A percentile compares a stretch with the other conserved stretches of the same genome.
Conservation (phyloP, 2,797 vertebrate genomes). For the Rhincodon typus region DNA sequence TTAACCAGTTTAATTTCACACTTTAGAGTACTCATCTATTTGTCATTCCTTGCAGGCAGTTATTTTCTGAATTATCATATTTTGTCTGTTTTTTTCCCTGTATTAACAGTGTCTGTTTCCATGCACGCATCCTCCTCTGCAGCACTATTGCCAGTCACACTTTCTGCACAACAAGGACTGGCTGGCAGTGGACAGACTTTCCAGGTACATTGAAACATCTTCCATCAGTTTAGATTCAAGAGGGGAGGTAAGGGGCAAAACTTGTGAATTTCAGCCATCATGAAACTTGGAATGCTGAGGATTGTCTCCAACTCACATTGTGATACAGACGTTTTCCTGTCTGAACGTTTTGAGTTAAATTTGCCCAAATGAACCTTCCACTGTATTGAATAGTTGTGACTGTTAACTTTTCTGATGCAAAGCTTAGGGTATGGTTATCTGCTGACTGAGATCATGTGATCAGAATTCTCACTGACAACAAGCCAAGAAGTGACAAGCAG, state of each 20-base stretch:
- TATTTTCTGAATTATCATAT: background rate
- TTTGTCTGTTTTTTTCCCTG: constrained; percentile 36
- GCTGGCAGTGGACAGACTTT: constrained; percentile 67
- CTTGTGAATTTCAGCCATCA: background rate
- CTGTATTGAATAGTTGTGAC: background rate
- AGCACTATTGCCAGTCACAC: constrained; percentile 67
- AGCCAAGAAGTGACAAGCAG: background rate
- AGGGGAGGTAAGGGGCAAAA: background rate
- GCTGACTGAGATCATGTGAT: background rate
- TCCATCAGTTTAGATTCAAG: background rate
- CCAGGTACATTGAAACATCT: constrained; percentile 64
- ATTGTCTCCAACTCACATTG: background rate
- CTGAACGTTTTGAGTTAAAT: background rate
- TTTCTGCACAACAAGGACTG: constrained; percentile 59
- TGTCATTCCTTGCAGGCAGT: background rate
- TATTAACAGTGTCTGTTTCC: constrained; percentile 52
- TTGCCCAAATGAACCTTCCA: background rate
- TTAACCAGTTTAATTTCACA: background rate
- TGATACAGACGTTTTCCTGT: background rate
- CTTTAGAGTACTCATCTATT: background rate
- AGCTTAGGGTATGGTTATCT: background rate
- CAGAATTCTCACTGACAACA: background rate
- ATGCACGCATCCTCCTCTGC: constrained; percentile 55
- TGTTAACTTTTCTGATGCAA: background rate
- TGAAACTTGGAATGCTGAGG: background rate